A percentile compares a stretch with the other conserved stretches of the same genome.
Conservation (phyloP, 1,140 invertebrate species). For the Drosophila yakuba region DNA sequence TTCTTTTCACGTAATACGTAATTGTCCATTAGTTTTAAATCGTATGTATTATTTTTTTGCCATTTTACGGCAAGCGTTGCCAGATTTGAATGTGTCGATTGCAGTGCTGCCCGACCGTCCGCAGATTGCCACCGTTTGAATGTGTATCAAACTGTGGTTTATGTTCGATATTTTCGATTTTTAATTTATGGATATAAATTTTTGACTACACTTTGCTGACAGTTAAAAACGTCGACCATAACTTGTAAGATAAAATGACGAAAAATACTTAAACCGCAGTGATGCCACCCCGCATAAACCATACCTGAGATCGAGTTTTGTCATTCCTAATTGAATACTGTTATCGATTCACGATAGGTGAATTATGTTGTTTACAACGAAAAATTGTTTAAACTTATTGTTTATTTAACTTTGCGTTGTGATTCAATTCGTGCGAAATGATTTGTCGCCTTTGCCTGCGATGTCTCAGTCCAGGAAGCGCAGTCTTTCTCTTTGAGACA, state of each 20-base stretch:
- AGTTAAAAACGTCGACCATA: too few relatives aligned
- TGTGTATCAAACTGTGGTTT: neutral
- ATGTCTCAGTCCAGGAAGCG: conserved; percentile 63
- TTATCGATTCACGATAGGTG: too few relatives aligned
- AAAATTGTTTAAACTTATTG: conserved; percentile 1
- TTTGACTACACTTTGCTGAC: too few relatives aligned
- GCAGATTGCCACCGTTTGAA: neutral
- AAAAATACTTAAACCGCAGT: too few relatives aligned
- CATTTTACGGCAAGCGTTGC: conserved; percentile 56
- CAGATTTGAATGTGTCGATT: conserved; percentile 14
- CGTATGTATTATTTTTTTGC: conserved; percentile 80
- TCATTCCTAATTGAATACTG: conserved; percentile 19
- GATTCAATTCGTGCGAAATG: conserved; percentile 87
- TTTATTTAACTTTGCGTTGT: conserved; percentile 9
- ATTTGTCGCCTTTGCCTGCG: conserved; percentile 77
- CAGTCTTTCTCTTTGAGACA: conserved; percentile 71
- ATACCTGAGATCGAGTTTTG: neutral
- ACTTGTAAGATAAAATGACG: neutral
- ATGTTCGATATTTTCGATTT: too few relatives aligned
- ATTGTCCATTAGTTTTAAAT: conserved; percentile 79
- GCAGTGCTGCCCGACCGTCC: neutral
- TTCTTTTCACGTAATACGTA: conserved; percentile 82
- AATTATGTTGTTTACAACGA: conserved; percentile 53
- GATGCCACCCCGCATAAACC: neutral
- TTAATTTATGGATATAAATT: too few relatives aligned